These are phyloP conservation scores for Molanna angustata DNA, from an alignment of 2,888 invertebrate species.

Conservation along the genomic window DNA sequence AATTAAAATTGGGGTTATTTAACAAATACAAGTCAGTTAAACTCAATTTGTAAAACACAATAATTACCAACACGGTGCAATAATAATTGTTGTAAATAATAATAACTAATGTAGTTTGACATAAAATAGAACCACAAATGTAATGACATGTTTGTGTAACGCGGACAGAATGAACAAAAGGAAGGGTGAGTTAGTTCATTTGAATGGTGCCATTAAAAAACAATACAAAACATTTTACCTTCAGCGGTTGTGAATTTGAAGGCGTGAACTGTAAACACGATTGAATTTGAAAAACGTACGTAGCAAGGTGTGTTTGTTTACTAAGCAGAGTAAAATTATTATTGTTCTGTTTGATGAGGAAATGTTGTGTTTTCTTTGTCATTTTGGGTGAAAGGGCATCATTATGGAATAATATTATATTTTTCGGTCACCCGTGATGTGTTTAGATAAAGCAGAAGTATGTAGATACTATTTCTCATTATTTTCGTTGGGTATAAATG, in stretches of 20 bases:
- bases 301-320: conserved; percentile 28
- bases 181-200: conserved; percentile 14
- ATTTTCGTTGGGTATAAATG: too few relatives aligned
- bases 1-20: too few relatives aligned
- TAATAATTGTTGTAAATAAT: too few relatives aligned
- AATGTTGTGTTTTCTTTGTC: conserved; percentile 29
- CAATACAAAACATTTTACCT: conserved; percentile 23
- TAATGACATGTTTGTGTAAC: conserved; percentile 16
- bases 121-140: too few relatives aligned
- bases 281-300: conserved; percentile 29
- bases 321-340: conserved; percentile 18
- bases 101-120: too few relatives aligned
- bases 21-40: too few relatives aligned
- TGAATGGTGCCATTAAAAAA: conserved; percentile 26
- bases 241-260: conserved; percentile 14
- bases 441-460: too few relatives aligned
- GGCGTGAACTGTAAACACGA: conserved; percentile 28
- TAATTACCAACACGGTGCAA: too few relatives aligned
- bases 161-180: conserved; percentile 12
- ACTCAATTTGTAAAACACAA: too few relatives aligned
- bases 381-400: conserved; percentile 15
- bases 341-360: conserved; percentile 28
- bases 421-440: too few relatives aligned
- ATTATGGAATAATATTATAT: too few relatives aligned
- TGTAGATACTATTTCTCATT: too few relatives aligned